Evolutionary conservation across 1,140 invertebrate genomes (phyloP), one percentile per base, ranked within the genome.

Genomic region (Linepithema humile): DNA sequence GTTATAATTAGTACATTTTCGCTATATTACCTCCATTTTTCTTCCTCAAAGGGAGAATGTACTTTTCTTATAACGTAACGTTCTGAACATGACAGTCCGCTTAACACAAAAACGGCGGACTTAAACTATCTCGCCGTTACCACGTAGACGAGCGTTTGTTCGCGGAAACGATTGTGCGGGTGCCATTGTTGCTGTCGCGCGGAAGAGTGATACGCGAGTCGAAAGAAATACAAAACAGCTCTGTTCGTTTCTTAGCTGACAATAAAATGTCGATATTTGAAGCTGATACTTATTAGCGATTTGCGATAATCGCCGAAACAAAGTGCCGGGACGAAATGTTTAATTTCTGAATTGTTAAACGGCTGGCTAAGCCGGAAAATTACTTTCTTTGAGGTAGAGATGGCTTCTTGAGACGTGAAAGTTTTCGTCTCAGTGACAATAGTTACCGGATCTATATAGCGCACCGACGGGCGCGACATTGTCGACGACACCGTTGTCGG

Each of bases 341-440:
- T 69, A 85, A 85, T 85, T 29, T 35, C 3, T 12, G 35, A n/a
- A 57, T 80, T 48, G 38, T 80, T 80, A 80, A 70, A 70, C 17
- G 64, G 60, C 72, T 82, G 75, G 80, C 69, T 84, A 53, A 85
- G 78, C 74, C 26, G 57, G 85, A 80, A 91, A 88, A 89, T 84
- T 90, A 86, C 73, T 85, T 85, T 72, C 83, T 50, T 87, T 86
- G 55, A 55, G 50, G 55, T 59, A 45, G n/a, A 57, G 85, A 90
- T 86, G 48, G 35, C 6, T 69, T 80, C 38, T 10, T 26, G 55
- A 40, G 35, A 75, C 40, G 26, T n/a, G 43, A 62, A 80, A 70
- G 64, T 80, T 80, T 23, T 40, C 73, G 59, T 77, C 60, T 50
- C 29, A 17, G 75, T 40, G 35, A 69, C 75, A 80, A 80, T 69